Evolutionary conservation across 2,888 invertebrate genomes (phyloP).

Genomic region (Nymphalis urticae): DNA sequence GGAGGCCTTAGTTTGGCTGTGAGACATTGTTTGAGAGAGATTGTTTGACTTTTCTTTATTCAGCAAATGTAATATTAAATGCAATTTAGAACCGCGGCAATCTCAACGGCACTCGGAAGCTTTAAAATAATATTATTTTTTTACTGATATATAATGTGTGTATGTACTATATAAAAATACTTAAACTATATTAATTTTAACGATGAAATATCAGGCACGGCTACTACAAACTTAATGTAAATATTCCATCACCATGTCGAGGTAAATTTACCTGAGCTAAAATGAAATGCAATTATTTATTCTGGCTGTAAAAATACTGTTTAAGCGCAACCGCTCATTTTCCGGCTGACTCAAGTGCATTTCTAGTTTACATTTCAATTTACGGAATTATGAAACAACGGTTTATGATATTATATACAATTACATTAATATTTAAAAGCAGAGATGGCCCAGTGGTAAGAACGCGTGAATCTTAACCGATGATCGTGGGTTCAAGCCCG

Average conservation of each 20-base stretch:
- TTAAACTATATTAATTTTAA: background rate
- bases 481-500: no score
- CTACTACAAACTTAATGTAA: background rate
- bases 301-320: constrained; percentile 19
- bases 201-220: background rate
- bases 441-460: no score
- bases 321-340: constrained; percentile 6
- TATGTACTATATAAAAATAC: no score
- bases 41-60: background rate
- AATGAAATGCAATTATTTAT: constrained; percentile 23
- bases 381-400: constrained; percentile 5
- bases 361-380: constrained; percentile 15
- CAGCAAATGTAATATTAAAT: no score
- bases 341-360: constrained; percentile 2
- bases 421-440: no score
- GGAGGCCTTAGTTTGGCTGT: no score
- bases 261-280: constrained; percentile 3
- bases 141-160: no score
- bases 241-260: background rate
- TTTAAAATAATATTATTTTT: no score
- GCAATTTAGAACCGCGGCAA: no score
- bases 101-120: no score
- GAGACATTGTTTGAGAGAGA: no score
- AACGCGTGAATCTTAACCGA: no score
- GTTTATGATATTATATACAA: background rate